These are phyloP conservation scores for Brachionichthys hirsutus DNA, from an alignment of 2,113 vertebrate genomes.

Conservation along the genomic window DNA sequence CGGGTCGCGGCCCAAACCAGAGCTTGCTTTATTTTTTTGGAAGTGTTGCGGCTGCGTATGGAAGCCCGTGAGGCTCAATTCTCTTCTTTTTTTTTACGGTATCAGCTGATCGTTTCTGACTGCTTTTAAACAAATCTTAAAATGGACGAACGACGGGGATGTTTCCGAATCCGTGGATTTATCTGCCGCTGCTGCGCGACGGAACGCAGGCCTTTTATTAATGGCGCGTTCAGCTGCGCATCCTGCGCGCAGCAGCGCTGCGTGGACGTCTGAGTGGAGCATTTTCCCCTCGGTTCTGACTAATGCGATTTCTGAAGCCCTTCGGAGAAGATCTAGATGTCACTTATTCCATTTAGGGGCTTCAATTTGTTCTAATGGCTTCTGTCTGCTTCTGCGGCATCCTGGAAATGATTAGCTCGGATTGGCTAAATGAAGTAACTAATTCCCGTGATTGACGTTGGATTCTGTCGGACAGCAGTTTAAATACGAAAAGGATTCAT, in stretches of 20 bases:
- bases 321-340: constrained; percentile 88
- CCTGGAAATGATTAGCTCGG: constrained; percentile 95
- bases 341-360: constrained; percentile 97
- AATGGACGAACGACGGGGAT: background rate
- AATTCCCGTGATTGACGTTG: constrained; percentile 95
- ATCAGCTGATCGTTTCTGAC: background rate
- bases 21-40: constrained; percentile 34
- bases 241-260: constrained; percentile 3
- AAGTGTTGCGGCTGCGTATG: background rate
- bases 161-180: constrained; percentile 3
- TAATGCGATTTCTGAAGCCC: constrained; percentile 80
- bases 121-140: background rate
- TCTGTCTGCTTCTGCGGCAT: constrained; percentile 94
- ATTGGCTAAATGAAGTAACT: constrained; percentile 98
- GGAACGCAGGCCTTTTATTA: constrained; percentile 22
- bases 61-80: background rate
- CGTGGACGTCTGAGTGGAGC: constrained; percentile 39
- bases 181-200: constrained; percentile 12
- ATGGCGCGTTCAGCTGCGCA: constrained; percentile 3
- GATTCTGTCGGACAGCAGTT: constrained; percentile 92
- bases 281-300: constrained; percentile 46
- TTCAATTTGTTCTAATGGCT: constrained; percentile 92
- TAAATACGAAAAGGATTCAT: constrained; percentile 94
- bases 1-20: constrained; percentile 28
- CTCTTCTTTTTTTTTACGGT: background rate